Evolutionary conservation across 2,888 invertebrate species (phyloP).

Genomic region (Lasioglossum malachurum): DNA sequence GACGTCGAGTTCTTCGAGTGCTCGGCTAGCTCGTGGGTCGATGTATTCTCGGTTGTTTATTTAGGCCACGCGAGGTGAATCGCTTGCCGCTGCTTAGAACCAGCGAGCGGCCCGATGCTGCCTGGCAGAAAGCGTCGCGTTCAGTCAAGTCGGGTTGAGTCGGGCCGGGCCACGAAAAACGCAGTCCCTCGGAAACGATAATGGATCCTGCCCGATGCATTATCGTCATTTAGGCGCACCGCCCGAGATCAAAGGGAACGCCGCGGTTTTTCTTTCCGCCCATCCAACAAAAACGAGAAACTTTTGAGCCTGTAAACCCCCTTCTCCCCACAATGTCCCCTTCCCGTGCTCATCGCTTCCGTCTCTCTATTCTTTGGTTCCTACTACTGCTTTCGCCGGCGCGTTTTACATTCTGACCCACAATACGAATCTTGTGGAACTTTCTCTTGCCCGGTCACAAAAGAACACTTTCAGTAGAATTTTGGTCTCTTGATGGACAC

Average conservation of each 20-base stretch:
- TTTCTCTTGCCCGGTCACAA: neutral
- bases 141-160: neutral
- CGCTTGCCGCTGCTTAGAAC: slow-evolving; percentile 71
- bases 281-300: slow-evolving; percentile 14
- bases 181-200: slow-evolving; percentile 48
- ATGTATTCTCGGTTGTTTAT: slow-evolving; percentile 85
- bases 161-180: slow-evolving; percentile 41
- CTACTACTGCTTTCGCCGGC: neutral
- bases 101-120: slow-evolving; percentile 35
- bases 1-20: slow-evolving; percentile 63
- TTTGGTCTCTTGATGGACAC: neutral
- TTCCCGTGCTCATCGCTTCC: neutral
- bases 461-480: neutral
- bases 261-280: slow-evolving; percentile 23
- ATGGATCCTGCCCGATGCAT: slow-evolving; percentile 47
- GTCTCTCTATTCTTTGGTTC: neutral
- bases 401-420: neutral
- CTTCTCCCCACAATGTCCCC: neutral
- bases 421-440: neutral
- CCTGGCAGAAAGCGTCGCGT: slow-evolving; percentile 5
- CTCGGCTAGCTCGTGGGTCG: slow-evolving; percentile 79
- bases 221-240: slow-evolving; percentile 44
- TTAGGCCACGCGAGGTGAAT: slow-evolving; percentile 85
- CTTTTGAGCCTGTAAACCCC: neutral
- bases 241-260: slow-evolving; percentile 46